Base-by-base conservation (phyloP, 2,797 vertebrate genomes). In the Sebastes oblongus region DNA sequence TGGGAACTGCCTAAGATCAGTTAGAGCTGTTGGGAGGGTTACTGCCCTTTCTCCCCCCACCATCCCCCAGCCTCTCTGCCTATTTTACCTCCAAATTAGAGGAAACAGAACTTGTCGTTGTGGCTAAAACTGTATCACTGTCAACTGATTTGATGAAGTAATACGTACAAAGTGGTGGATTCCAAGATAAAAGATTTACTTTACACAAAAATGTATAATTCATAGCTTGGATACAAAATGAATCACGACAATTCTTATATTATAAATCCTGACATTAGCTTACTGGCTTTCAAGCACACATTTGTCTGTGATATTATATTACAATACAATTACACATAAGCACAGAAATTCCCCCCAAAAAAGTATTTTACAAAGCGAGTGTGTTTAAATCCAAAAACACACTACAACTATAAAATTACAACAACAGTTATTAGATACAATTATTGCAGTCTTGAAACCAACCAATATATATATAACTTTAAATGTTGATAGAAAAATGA, bases 1-100 rank as follows among this genome's bases (percentile, higher is more conserved):
- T 88, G 61, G 68, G 80, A 82, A 77, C 78, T 81, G 72, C 80
- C 76, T 60, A 29, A 78, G 77, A 86, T 77, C 59, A 81, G 82
- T 77, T 54, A 66, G 60, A 34, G 68, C 36, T 84, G 62, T 86
- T 66, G 77, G 32, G 75, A 80, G 27, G 52, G 42, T 25, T 65
- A 64, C 30, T 27, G 5, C 64, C 68, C 39, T 62, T 64, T 79
- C 66, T 64, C 18, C 25, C 27, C 27, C 42, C 5, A 1, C 46
- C 18, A 20, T 18, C 39, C 58, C 22, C 34, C 25, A 58, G 29
- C 36, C 13, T 36, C 3, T 30, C 22, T 68, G 14, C 9, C 25
- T 24, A 7, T 72, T 66, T 82, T 5, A 56, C 46, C 36, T 56
- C 78, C 14, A 76, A 58, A 75, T 81, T 22, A 73, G 10, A 69